phyloP scores from a whole-genome alignment of 1,140 invertebrate species.

The Dicyema japonicum region DNA sequence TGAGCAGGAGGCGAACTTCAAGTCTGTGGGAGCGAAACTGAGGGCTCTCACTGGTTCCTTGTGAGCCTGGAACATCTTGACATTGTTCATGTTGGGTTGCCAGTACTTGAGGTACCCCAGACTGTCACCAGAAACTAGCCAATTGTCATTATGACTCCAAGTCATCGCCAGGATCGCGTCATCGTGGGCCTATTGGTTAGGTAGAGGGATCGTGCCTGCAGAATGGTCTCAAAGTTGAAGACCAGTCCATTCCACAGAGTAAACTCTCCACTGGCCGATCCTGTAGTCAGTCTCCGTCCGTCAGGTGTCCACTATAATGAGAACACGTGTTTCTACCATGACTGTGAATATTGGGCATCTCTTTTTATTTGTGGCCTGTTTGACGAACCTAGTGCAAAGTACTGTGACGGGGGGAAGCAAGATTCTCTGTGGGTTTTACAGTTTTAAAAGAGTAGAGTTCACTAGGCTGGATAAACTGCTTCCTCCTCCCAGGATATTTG shows the following conservation, averaged over 20 bases:
- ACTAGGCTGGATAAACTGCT: conserved; percentile 3
- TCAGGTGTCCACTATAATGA: conserved; percentile 60
- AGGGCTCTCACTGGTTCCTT: conserved; percentile 93
- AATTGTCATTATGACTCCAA: conserved; percentile 91
- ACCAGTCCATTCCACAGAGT: conserved; percentile 97
- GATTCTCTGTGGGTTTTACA: conserved; percentile 52
- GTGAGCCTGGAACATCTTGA: conserved; percentile 99
- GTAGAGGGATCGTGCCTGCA: conserved; percentile 36
- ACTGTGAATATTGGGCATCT: conserved; percentile 90
- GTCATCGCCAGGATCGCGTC: conserved; percentile 84
- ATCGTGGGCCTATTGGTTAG: conserved; percentile 50
- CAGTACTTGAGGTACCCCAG: conserved; percentile 96
- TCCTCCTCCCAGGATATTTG: conserved; percentile 1
- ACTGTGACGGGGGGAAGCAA: conserved; percentile 75
- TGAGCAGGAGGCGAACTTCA: conserved; percentile 87
- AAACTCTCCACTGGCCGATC: conserved; percentile 90
- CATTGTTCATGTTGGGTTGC: conserved; percentile 99
- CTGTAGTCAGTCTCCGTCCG: conserved; percentile 72
- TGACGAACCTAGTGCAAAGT: conserved; percentile 69
- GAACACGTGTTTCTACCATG: conserved; percentile 25
- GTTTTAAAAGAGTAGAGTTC: conserved; percentile 10
- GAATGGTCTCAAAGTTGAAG: conserved; percentile 98
- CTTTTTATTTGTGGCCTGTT: conserved; percentile 96
- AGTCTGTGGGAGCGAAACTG: conserved; percentile 62
- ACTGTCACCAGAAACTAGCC: conserved; percentile 98